These are phyloP conservation scores for Stenolophus ochropezus DNA, from an alignment of 2,888 invertebrate genomes.

Conservation along the genomic window DNA sequence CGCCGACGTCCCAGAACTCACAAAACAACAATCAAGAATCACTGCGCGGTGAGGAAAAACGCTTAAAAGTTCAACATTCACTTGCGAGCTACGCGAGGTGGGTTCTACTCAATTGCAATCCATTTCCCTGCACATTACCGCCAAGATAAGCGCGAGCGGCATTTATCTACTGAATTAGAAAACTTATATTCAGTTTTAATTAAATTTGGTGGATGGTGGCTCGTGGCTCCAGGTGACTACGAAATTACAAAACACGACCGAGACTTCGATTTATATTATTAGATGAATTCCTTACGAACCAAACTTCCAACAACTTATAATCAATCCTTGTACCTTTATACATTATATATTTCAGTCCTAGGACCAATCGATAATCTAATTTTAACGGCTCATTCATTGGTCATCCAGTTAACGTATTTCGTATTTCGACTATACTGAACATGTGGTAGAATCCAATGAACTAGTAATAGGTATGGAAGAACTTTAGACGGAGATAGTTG, in stretches of 20 bases:
- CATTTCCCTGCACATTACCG: slow-evolving; percentile 19
- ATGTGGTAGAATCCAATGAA: too few species aligned
- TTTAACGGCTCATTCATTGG: too few species aligned
- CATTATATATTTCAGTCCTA: too few species aligned
- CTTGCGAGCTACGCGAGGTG: neutral
- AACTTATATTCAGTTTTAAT: slow-evolving; percentile 58
- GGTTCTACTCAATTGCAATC: slow-evolving; percentile 38
- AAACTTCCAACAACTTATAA: too few species aligned
- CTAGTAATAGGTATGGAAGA: too few species aligned
- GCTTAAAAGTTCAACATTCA: slow-evolving; percentile 22
- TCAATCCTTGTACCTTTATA: too few species aligned
- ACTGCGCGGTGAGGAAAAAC: slow-evolving; percentile 32
- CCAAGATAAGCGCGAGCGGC: slow-evolving; percentile 40
- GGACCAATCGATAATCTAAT: too few species aligned
- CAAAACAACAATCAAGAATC: slow-evolving; percentile 34
- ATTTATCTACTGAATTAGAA: slow-evolving; percentile 54
- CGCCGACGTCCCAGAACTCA: neutral
- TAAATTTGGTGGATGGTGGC: slow-evolving; percentile 27
- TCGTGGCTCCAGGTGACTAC: slow-evolving; percentile 8
- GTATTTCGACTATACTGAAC: too few species aligned
- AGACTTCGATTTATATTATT: neutral
- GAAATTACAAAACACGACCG: neutral
- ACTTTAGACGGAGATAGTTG: too few species aligned
- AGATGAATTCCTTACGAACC: too few species aligned
- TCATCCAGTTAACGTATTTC: too few species aligned